Base-by-base conservation (phyloP, 2,113 vertebrate species). In the Corythornis cristatus region DNA sequence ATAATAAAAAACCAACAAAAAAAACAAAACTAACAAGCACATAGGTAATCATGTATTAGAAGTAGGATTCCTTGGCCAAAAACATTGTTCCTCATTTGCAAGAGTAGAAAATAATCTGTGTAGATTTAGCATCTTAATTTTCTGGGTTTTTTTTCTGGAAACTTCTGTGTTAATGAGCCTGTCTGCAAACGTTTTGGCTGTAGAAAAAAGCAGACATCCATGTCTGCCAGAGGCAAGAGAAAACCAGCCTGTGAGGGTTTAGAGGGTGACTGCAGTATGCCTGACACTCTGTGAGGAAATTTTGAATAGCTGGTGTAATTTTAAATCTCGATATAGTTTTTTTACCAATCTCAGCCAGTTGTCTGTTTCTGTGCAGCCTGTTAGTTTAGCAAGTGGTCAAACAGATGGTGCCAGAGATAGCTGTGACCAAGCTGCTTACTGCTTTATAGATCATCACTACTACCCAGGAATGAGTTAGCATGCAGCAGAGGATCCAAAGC, bases 321-420 rank as follows among this genome's bases (percentile, higher is more conserved):
- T 58, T 76, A 43, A 85, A 82, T 42, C 70, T 82, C 84, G 73
- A 83, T 64, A 23, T 0, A 88, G 23, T 83, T 93, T 91, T 92
- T 78, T 92, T 78, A 66, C 58, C 53, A 84, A 58, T 65, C 48
- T 90, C 57, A 45, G 3, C 79, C 83, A 83, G 64, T 51, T 83
- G 31, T 81, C 42, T 56, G 66, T 84, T 74, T 88, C 73, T 78
- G 11, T 64, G 56, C 72, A 81, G 80, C 43, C 65, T 73, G 68
- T 72, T 95, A 60, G 65, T 93, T 77, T 71, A 94, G 33, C 79
- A 83, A 89, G 64, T 84, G 84, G 72, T 88, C 92, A 95, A 93
- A 90, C 75, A 93, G 93, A 91, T 93, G 86, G 90, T 94, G 53
- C 35, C 61, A 88, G 46, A 88, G 60, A 86, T 62, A 71, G 60